phyloP scores from a whole-genome alignment of 1,140 invertebrate genomes.

The Trachelipus rathkii region DNA sequence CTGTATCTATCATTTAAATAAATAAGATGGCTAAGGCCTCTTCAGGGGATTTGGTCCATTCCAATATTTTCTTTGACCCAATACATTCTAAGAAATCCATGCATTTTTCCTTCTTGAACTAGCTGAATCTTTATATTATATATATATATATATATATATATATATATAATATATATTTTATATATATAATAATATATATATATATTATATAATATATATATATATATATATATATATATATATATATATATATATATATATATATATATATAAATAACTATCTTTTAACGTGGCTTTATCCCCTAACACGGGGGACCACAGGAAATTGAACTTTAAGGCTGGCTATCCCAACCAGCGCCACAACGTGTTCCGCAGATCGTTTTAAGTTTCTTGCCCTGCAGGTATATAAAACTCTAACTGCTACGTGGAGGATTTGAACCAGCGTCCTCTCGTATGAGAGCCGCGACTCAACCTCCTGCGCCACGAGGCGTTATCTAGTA shows the following conservation, averaged over 20 bases:
- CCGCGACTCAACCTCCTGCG: too few relatives aligned
- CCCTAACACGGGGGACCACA: too few relatives aligned
- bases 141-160: background rate
- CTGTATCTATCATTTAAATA: constrained; percentile 83
- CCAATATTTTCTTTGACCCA: constrained; percentile 91
- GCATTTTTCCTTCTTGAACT: constrained; percentile 78
- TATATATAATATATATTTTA: too few relatives aligned
- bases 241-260: constrained; percentile 1
- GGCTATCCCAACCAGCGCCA: too few relatives aligned
- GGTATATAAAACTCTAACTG: too few relatives aligned
- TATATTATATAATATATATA: constrained; percentile 13
- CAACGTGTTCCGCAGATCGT: too few relatives aligned
- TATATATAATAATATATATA: background rate
- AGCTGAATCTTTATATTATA: constrained; percentile 64
- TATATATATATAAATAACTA: background rate
- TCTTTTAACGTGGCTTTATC: too few relatives aligned
- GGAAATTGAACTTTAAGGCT: too few relatives aligned
- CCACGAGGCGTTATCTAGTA: too few relatives aligned
- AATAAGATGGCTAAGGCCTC: constrained; percentile 68
- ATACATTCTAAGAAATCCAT: constrained; percentile 89
- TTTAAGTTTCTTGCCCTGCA: too few relatives aligned
- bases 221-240: constrained; percentile 3
- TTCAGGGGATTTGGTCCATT: constrained; percentile 75
- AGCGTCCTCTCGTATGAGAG: too few relatives aligned
- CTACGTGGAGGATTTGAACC: too few relatives aligned